Percentiles rank a stretch among this genome's conserved stretches.
Conservation (phyloP, 2,888 invertebrate genomes). For the Spatulosminthurus flaviceps region DNA sequence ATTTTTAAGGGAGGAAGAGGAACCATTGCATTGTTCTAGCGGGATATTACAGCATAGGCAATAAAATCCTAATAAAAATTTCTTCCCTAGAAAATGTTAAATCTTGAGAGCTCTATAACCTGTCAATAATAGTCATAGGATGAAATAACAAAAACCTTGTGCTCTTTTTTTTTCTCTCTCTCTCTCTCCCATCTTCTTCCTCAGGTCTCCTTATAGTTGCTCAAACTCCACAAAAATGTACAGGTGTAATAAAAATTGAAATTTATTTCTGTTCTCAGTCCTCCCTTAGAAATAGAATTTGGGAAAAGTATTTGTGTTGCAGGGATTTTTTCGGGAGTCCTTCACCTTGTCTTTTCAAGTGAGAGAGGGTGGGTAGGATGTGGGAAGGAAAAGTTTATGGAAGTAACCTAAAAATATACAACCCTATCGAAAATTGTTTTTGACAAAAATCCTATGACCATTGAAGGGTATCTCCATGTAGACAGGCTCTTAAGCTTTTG, state of each 20-base stretch:
- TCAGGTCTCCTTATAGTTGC: no score
- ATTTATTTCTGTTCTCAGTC: not conserved
- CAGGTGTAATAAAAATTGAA: conserved; percentile 35
- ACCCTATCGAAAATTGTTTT: not conserved
- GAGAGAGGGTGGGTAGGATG: no score
- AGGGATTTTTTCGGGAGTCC: not conserved
- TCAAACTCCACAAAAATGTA: conserved; percentile 22
- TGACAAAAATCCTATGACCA: not conserved
- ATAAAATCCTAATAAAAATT: conserved; percentile 31
- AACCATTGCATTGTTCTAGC: not conserved
- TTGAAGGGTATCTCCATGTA: not conserved
- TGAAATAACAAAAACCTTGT: not conserved
- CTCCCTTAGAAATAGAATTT: no score
- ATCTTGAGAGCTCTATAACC: not conserved
- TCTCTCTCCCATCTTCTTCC: not conserved
- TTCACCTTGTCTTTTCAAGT: not conserved
- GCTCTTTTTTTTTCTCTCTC: not conserved
- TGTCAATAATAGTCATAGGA: not conserved
- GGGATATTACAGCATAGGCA: not conserved
- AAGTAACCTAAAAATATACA: conserved; percentile 18
- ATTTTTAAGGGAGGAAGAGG: not conserved
- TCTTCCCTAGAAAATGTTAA: not conserved
- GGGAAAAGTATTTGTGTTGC: not conserved
- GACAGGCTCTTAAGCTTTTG: no score
- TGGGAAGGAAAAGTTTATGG: not conserved